These are phyloP conservation scores for Cremastinae sp. DNA, from an alignment of 2,888 invertebrate species.

Conservation along the genomic window DNA sequence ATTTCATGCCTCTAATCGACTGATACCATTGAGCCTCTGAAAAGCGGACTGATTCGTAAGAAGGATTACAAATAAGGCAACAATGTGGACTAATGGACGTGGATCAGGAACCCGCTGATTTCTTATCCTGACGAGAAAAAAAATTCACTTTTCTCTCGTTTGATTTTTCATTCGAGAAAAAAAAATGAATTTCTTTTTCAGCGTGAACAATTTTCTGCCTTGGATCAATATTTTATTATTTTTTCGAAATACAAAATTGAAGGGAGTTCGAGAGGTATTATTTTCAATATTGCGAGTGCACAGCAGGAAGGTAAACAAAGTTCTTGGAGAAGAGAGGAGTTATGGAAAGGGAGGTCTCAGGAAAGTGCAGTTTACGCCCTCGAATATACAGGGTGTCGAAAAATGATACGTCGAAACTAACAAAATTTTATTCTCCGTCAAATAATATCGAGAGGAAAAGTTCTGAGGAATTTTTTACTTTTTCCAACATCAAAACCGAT, in stretches of 20 bases:
- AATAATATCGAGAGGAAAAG: conserved; percentile 49
- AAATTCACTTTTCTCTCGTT: not conserved
- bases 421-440: too few species aligned
- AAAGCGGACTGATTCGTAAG: conserved; percentile 50
- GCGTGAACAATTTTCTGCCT: too few species aligned
- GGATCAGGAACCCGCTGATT: conserved; percentile 6
- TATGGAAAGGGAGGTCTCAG: conserved; percentile 30
- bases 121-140: conserved; percentile 26
- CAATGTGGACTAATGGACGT: conserved; percentile 56
- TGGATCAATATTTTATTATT: too few species aligned
- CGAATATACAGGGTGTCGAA: not conserved
- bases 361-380: conserved; percentile 48
- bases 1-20: conserved; percentile 46
- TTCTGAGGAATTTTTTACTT: too few species aligned
- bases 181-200: too few species aligned
- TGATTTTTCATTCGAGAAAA: too few species aligned
- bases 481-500: too few species aligned
- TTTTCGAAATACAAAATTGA: too few species aligned
- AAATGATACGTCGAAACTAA: too few species aligned
- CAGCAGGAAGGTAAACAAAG: not conserved
- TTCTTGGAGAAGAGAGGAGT: conserved; percentile 4
- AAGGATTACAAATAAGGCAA: conserved; percentile 51
- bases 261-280: not conserved
- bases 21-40: conserved; percentile 34
- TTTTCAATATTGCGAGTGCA: not conserved